phyloP scores from a whole-genome alignment of 1,140 invertebrate species.

The Maniola jurtina region DNA sequence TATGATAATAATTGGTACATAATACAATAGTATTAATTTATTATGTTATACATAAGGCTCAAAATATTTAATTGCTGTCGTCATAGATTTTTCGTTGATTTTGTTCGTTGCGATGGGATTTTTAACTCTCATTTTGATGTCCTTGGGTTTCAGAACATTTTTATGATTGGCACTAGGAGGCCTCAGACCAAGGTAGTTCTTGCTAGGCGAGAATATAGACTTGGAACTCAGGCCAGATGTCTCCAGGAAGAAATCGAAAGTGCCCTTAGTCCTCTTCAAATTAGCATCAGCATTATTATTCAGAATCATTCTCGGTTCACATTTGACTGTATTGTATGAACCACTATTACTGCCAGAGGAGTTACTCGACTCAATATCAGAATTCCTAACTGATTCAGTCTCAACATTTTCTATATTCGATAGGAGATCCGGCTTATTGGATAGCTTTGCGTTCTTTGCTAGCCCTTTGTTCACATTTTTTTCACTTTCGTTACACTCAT shows the following conservation, averaged over 20 bases:
- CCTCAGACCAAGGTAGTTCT: constrained; percentile 64
- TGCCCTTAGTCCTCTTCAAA: constrained; percentile 53
- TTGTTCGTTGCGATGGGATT: constrained; percentile 72
- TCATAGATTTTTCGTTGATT: constrained; percentile 76
- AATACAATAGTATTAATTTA: constrained; percentile 43
- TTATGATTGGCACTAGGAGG: constrained; percentile 86
- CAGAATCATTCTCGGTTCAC: constrained; percentile 66
- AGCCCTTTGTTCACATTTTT: constrained; percentile 43
- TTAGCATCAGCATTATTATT: constrained; percentile 45
- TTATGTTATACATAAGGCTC: constrained; percentile 74
- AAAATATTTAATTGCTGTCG: constrained; percentile 79
- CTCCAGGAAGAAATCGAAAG: constrained; percentile 88
- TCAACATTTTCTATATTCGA: constrained; percentile 78
- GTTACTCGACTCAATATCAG: constrained; percentile 77
- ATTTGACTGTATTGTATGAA: constrained; percentile 77
- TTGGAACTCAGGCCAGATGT: constrained; percentile 89
- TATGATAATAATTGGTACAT: constrained; percentile 22
- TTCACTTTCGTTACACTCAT: constrained; percentile 49
- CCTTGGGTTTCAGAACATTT: constrained; percentile 87
- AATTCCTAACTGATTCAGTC: constrained; percentile 77
- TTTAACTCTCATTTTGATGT: constrained; percentile 84
- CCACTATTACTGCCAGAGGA: constrained; percentile 78
- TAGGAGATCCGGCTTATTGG: constrained; percentile 77
- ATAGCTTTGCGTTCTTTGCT: constrained; percentile 68
- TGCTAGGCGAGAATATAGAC: constrained; percentile 86